Evolutionary conservation across 2,888 invertebrate species (phyloP).

Genomic region (Sphaerophoria taeniata): DNA sequence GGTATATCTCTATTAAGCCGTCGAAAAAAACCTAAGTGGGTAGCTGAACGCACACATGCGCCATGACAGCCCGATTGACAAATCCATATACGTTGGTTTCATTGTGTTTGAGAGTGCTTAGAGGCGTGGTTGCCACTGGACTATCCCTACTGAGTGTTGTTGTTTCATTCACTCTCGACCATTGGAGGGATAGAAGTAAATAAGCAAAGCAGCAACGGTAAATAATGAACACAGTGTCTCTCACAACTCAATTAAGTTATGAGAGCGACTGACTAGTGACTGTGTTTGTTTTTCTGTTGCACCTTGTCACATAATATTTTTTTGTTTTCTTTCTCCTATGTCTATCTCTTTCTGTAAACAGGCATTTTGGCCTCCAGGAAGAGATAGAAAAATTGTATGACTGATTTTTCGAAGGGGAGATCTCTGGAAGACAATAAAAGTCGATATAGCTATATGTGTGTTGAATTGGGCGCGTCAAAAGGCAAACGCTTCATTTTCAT

Average conservation of each 20-base stretch:
- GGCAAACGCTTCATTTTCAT: conserved; percentile 74
- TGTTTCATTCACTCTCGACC: conserved; percentile 40
- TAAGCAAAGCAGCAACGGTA: conserved; percentile 19
- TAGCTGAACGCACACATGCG: conserved; percentile 37
- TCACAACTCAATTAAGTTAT: conserved; percentile 72
- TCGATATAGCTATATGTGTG: not conserved
- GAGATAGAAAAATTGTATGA: conserved; percentile 16
- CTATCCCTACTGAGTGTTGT: conserved; percentile 28
- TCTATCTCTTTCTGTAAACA: not conserved
- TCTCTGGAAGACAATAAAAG: not conserved
- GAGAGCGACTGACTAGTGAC: conserved; percentile 20
- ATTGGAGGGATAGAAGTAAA: not conserved
- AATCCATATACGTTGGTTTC: conserved; percentile 37
- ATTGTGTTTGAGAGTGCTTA: not conserved
- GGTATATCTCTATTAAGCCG: conserved; percentile 70
- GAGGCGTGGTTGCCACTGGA: conserved; percentile 20
- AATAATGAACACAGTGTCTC: conserved; percentile 62
- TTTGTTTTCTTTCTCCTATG: conserved; percentile 1
- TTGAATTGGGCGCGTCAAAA: conserved; percentile 71
- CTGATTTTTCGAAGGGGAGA: conserved; percentile 45
- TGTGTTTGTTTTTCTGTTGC: conserved; percentile 38
- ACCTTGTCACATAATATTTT: conserved; percentile 4
- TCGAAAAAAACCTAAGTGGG: conserved; percentile 32
- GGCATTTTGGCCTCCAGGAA: not conserved
- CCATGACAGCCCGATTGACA: conserved; percentile 34